These are phyloP conservation scores for Tadarida brasiliensis DNA, from an alignment of 2,797 vertebrate species.

Conservation along the genomic window DNA sequence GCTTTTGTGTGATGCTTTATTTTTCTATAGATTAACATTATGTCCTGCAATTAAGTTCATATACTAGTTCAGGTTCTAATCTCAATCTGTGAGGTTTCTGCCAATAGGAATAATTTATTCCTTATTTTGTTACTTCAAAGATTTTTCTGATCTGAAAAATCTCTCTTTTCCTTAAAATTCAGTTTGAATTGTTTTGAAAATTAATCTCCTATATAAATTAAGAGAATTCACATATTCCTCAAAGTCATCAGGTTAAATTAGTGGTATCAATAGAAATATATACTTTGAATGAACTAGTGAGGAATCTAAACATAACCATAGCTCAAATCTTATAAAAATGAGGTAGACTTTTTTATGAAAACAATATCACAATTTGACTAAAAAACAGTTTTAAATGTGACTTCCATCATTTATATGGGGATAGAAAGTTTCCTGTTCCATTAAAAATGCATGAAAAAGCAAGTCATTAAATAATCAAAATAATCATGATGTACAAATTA, in stretches of 20 bases:
- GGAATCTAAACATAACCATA: constrained; percentile 6
- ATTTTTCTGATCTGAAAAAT: constrained; percentile 13
- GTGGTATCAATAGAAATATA: background rate
- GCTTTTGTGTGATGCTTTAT: background rate
- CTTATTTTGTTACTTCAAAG: background rate
- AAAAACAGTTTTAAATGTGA: constrained; percentile 23
- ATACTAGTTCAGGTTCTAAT: background rate
- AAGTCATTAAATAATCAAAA: constrained; percentile 65
- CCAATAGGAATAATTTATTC: background rate
- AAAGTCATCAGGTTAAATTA: constrained; percentile 28
- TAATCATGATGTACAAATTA: constrained; percentile 41
- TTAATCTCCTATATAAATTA: background rate
- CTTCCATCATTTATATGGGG: constrained; percentile 27
- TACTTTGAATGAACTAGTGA: background rate
- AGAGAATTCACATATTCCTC: background rate
- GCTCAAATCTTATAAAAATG: constrained; percentile 37
- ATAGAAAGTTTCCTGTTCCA: constrained; percentile 10
- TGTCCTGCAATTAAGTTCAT: background rate
- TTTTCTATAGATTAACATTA: constrained; percentile 9
- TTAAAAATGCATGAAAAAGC: constrained; percentile 63
- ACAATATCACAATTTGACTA: background rate
- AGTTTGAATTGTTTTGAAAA: background rate
- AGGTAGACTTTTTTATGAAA: background rate
- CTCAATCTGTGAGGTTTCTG: background rate
- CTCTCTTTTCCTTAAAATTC: constrained; percentile 40